These are phyloP conservation scores for Protaetia brevitarsis DNA, from an alignment of 1,140 invertebrate species.

Conservation along the genomic window DNA sequence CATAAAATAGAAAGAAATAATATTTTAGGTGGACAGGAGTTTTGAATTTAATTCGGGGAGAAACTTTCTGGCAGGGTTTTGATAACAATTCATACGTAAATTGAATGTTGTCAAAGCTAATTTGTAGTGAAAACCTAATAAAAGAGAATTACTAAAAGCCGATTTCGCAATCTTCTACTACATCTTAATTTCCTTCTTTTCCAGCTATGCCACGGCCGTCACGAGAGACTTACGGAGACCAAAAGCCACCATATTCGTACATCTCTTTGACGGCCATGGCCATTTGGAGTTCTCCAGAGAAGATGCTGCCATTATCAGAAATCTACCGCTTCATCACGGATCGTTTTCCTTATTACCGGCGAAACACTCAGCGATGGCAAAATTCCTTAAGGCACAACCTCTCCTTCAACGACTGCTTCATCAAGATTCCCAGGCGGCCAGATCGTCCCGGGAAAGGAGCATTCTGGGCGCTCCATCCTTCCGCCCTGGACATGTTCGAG, in stretches of 20 bases:
- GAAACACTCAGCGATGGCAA: conserved; percentile 87
- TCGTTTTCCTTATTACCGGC: conserved; percentile 85
- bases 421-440: conserved; percentile 83
- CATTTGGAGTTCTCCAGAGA: conserved; percentile 84
- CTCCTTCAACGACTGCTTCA: conserved; percentile 90
- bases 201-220: conserved; percentile 74
- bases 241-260: conserved; percentile 92
- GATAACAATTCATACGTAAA: too few species aligned
- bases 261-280: conserved; percentile 93
- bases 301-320: conserved; percentile 87
- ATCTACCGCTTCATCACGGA: conserved; percentile 93
- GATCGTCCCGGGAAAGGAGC: conserved; percentile 85
- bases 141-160: too few species aligned
- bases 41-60: too few species aligned
- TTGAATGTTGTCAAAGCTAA: too few species aligned
- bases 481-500: conserved; percentile 88
- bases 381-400: conserved; percentile 84
- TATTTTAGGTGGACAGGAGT: too few species aligned
- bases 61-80: too few species aligned
- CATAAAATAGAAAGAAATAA: too few species aligned
- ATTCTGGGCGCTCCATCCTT: conserved; percentile 84
- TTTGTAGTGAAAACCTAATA: too few species aligned
- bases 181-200: conserved; percentile 24
- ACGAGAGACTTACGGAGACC: conserved; percentile 81
- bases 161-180: too few species aligned